Percentiles rank a stretch among this genome's conserved stretches.
These are phyloP conservation scores for Papilio machaon DNA, from an alignment of 1,140 invertebrate species.

Conservation along the genomic window DNA sequence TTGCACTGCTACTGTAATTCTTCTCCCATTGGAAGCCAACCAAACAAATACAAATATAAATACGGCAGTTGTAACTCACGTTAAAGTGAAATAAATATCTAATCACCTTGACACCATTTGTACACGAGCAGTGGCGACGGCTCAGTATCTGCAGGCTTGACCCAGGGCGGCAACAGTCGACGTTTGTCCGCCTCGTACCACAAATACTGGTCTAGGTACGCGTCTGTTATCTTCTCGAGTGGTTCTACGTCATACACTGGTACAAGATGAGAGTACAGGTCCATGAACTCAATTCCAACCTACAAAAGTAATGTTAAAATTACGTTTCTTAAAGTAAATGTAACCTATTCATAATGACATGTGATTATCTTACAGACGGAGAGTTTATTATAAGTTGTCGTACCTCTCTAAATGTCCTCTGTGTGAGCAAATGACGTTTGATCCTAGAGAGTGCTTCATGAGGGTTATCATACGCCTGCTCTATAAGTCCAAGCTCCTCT, in stretches of 20 bases:
- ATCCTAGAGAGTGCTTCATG: slow-evolving; percentile 99
- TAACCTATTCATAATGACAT: neutral
- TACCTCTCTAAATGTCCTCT: slow-evolving; percentile 99
- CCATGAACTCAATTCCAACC: slow-evolving; percentile 99
- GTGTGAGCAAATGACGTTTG: slow-evolving; percentile 99
- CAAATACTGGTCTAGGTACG: slow-evolving; percentile 99
- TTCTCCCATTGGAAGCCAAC: neutral
- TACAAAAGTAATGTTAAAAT: slow-evolving; percentile 68
- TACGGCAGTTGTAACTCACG: neutral
- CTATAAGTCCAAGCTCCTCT: slow-evolving; percentile 98
- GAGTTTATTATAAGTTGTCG: neutral
- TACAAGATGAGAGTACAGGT: slow-evolving; percentile 98
- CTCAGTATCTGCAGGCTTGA: slow-evolving; percentile 99
- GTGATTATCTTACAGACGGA: too few relatives aligned
- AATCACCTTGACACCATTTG: slow-evolving; percentile 99
- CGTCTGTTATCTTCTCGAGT: slow-evolving; percentile 99
- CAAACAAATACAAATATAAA: neutral
- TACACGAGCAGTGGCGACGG: slow-evolving; percentile 98
- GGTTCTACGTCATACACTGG: slow-evolving; percentile 99
- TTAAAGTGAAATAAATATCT: neutral
- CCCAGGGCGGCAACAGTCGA: slow-evolving; percentile 98
- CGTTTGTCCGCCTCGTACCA: slow-evolving; percentile 99
- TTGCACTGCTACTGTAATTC: neutral
- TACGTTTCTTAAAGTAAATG: neutral
- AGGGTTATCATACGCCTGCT: slow-evolving; percentile 99